Base-by-base conservation (phyloP, 2,113 vertebrate species). In the Varanus komodoensis region DNA sequence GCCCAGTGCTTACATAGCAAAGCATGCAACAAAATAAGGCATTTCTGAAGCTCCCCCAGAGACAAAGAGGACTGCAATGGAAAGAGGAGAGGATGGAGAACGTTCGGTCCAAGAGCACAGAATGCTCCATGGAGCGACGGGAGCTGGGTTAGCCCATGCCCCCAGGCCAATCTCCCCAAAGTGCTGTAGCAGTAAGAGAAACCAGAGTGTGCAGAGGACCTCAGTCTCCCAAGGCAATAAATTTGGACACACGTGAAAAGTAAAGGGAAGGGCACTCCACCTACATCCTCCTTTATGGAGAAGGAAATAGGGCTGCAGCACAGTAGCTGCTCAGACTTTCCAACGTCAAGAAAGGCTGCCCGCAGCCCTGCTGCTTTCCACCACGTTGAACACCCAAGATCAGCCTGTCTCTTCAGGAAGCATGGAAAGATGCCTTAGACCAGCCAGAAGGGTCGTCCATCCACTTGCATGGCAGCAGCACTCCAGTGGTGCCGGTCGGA, bases 221-320 rank as follows among this genome's bases (percentile, higher is more conserved):
- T n/a, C 27, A 90, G 88, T 34, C 77, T 91, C 87, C 77, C 80
- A 89, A 89, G n/a, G 32, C 64, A 86, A 93, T 79, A 84, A 92
- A 92, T 87, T 71, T 86, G 78, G 92, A 90, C 32, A 50, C 73
- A 95, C 89, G 95, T 91, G 93, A 93, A 91, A 95, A 95, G 69
- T 91, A 87, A 82, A 79, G 21, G 54, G 67, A 95, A 95, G 11
- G 11, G 25, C 8, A 5, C 52, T 61, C 29, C 79, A 3, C 50
- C 3, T 7, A 19, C 75, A 23, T 19, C 93, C 92, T 79, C 90
- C 87, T 23, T 0, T 21, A 61, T 87, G 90, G 90, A 95, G 94
- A 95, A 92, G 84, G 82, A 90, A 93, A 73, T 73, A 87, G 89
- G 94, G 87, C 71, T 92, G 88, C 17, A 86, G 3, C 52, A 5